Base-by-base conservation (phyloP, 1,140 invertebrate species). In the Parasteatoda tepidariorum region DNA sequence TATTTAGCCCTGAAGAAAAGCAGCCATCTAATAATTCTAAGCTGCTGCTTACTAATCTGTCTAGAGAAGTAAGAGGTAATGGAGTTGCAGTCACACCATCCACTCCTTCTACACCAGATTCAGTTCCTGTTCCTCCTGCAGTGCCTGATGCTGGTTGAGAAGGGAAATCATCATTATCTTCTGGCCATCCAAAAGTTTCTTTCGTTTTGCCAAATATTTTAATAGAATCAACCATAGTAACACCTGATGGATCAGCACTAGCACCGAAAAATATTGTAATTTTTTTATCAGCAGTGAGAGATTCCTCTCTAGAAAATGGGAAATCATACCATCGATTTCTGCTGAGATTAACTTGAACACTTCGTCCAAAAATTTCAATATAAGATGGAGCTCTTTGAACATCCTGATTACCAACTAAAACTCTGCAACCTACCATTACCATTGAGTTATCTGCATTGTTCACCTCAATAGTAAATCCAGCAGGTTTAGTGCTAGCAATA, bases 121-220 rank as follows among this genome's bases (percentile, higher is more conserved):
- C 73, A 34, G 79, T 70, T n/a, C 38, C 68, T 30, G 41, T 15
- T 38, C 26, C 71, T 38, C 68, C 67, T 71, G 61, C 18, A 59
- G 82, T n/a, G 13, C 73, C 62, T 54, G 66, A 31, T 4, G 68
- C 55, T 22, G 68, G 9, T 28, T 83, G 81, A 71, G 92, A 91
- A 5, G 92, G 89, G 34, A 93, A 92, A 84, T 98, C 97, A 87
- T 98, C 97, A 15, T 92, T 92, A 87, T 98, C 97, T 89, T 99
- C 97, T 0, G 97, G 97, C 97, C 97, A 99, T 57, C 96, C 97
- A 89, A 99, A 98, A 0, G 93, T 91, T 88, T 98, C 97, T 90
- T 98, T 99, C 3, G 95, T 96, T 90, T 98, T 98, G 2, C 96
- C 96, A 89, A 98, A 91, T 11, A 97, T 93, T 91, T 97, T 97